A percentile compares a stretch with the other conserved stretches of the same genome.
phyloP scores from a whole-genome alignment of 2,888 invertebrate species.

The Drosophila anceps region DNA sequence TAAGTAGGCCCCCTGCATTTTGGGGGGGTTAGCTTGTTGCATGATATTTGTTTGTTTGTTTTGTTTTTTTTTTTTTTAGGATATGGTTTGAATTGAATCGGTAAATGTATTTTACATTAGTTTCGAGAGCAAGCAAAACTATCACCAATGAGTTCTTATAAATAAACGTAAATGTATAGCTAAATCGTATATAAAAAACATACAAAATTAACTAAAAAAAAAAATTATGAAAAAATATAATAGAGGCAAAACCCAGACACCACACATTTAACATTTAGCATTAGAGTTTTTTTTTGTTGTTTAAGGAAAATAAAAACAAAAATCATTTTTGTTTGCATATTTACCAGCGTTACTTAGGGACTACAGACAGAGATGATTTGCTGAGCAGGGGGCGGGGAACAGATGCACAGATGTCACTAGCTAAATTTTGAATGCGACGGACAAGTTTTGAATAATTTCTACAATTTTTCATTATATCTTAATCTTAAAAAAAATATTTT shows the following conservation, averaged over 20 bases:
- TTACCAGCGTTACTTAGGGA: constrained; percentile 75
- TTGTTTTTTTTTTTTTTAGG: constrained; percentile 33
- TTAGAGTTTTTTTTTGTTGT: constrained; percentile 9
- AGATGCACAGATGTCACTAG: constrained; percentile 16
- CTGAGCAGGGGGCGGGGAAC: constrained; percentile 32
- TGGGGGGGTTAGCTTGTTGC: constrained; percentile 34
- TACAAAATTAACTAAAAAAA: constrained; percentile 20
- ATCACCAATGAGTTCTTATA: constrained; percentile 71
- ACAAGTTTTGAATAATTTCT: not conserved
- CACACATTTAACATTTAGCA: constrained; percentile 61
- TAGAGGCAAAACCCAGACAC: constrained; percentile 73
- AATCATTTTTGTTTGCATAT: constrained; percentile 63
- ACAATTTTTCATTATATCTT: not conserved
- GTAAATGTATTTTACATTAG: constrained; percentile 55
- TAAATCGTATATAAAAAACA: constrained; percentile 13
- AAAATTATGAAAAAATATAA: constrained; percentile 8
- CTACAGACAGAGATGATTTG: constrained; percentile 58
- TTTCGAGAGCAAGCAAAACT: constrained; percentile 74
- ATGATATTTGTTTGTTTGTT: constrained; percentile 35
- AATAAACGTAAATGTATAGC: constrained; percentile 44
- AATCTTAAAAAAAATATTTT: not conserved
- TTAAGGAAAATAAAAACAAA: constrained; percentile 21
- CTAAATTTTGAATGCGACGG: constrained; percentile 4
- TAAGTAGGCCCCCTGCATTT: constrained; percentile 24
- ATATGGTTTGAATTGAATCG: constrained; percentile 34